Evolutionary conservation across 2,113 vertebrate species (phyloP), one percentile per base, ranked within the genome.

Genomic region (Coregonus clupeaformis): DNA sequence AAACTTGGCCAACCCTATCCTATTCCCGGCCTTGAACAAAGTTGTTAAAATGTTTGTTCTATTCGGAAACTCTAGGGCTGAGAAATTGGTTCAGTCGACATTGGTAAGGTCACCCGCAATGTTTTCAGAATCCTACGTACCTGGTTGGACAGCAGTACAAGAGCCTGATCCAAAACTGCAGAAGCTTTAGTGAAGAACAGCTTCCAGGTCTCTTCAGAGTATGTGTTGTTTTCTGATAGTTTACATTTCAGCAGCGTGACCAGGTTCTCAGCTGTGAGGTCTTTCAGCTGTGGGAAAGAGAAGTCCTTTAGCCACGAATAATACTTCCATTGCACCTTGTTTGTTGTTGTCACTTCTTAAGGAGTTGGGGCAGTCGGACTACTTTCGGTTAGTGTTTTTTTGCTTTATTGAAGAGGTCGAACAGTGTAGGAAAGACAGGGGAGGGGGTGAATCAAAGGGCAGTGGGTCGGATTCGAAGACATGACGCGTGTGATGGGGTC

Each of bases 241-340:
- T 90, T 18, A 69, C 91, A 93, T 52, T 70, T 72, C 62, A 93
- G 76, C 2, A 92, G 84, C 47, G 83, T 75, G 59, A 57, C 84
- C 76, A 92, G 86, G 22, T 90, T 79, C 74, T 72, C 4, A 63
- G 87, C 83, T 67, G 86, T 88, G 76, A 92, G 81, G 73, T 77
- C 74, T 24, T 76, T 67, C 55, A 88, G 79, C 91, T 92, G 77
- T 16, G 45, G 6, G 57, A 64, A 4, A 27, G 20, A 7, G 73
- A 16, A 77, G 42, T 27, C 27, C 27, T 27, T 27, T 27, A 27
- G 27, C 27, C 27, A 27, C 27, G 1, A 27, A 27, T 27, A 27
- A 1, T 27, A 27, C 2, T 27, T 27, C 27, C 27, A 27, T 27
- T 27, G 27, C 27, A 27, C 27, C 2, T 27, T 27, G 27, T 27